Evolutionary conservation across 2,797 vertebrate genomes (phyloP).

Genomic region (Esox masquinongy): DNA sequence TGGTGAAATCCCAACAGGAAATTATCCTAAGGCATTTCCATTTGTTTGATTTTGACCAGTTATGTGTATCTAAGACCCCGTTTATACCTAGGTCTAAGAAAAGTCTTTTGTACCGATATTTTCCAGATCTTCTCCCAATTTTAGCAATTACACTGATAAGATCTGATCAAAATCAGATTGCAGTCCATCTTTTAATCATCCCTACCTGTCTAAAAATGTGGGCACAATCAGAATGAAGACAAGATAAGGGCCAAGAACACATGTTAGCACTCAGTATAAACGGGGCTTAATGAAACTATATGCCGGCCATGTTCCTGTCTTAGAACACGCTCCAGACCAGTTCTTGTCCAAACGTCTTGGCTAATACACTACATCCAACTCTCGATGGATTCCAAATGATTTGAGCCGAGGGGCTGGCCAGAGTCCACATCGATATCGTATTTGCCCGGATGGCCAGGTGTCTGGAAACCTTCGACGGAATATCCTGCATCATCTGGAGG

Average conservation of each 20-base stretch:
- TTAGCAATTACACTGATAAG: too few relatives aligned
- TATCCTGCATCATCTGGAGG: conserved; percentile 61
- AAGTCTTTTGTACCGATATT: too few relatives aligned
- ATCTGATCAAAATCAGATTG: too few relatives aligned
- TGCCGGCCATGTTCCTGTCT: conserved; percentile 41
- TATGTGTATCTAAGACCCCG: conserved; percentile 40
- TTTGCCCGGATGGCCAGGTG: conserved; percentile 73
- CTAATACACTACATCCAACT: conserved; percentile 61
- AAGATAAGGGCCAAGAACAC: too few relatives aligned
- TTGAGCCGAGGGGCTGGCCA: conserved; percentile 57
- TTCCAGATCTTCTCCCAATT: too few relatives aligned
- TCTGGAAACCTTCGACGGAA: conserved; percentile 70
- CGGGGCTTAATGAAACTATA: not conserved
- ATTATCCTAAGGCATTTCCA: conserved; percentile 49
- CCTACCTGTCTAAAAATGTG: too few relatives aligned
- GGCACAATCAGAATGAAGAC: too few relatives aligned
- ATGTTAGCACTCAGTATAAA: too few relatives aligned
- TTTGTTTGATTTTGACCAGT: conserved; percentile 40
- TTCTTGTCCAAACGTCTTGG: conserved; percentile 60
- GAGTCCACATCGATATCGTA: conserved; percentile 61
- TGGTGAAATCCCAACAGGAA: conserved; percentile 57
- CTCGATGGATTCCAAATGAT: conserved; percentile 55
- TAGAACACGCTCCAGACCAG: conserved; percentile 63
- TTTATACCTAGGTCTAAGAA: too few relatives aligned
- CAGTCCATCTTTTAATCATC: too few relatives aligned